Base-by-base conservation (phyloP, 2,113 vertebrate genomes). In the Trematomus loennbergii region DNA sequence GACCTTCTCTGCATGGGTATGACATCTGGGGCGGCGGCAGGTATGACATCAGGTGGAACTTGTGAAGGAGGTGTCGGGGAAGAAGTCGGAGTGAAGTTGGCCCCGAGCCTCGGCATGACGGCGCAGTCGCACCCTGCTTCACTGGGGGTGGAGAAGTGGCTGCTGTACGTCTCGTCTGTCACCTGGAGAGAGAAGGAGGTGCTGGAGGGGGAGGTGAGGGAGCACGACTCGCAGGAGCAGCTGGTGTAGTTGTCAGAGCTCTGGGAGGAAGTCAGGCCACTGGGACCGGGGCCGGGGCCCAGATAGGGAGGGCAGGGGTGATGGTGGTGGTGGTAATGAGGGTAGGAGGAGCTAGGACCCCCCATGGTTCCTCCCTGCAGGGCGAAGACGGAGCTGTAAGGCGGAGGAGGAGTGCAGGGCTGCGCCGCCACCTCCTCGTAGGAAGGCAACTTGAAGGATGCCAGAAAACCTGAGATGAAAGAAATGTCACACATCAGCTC, bases 391-490 rank as follows among this genome's bases (percentile, higher is more conserved):
- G 95, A 90, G 79, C 96, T 96, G 90, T 99, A 99, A 10, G 98
- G 96, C 1, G 98, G 98, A 0, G 98, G 98, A 0, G 97, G 98
- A 0, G 97, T 98, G 91, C 93, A 94, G 9, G 97, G 98, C 78
- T 94, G 96, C 1, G 96, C 96, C 12, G 96, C 96, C 87, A 97
- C 97, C 80, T 99, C 98, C 87, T 98, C 98, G 0, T 99, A 99
- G 68, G 97, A 97, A 1, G 97, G 97, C 78, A 98, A 94, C 93
- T 98, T 98, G 88, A 98, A 96, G 82, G 97, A 95, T 67, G 96
- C 96, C 92, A 98, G 90, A 84, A 98, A 95, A 93, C 97, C 97
- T 99, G 93, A 9, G 49, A 45, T 13, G 53, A 33, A 60, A 53
- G 17, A 45, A 53, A 59, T 5, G 36, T 12, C 4, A 58, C 2